phyloP scores from a whole-genome alignment of 92 coral and sea anemone genomes.

The Epizoanthus stellaris region DNA sequence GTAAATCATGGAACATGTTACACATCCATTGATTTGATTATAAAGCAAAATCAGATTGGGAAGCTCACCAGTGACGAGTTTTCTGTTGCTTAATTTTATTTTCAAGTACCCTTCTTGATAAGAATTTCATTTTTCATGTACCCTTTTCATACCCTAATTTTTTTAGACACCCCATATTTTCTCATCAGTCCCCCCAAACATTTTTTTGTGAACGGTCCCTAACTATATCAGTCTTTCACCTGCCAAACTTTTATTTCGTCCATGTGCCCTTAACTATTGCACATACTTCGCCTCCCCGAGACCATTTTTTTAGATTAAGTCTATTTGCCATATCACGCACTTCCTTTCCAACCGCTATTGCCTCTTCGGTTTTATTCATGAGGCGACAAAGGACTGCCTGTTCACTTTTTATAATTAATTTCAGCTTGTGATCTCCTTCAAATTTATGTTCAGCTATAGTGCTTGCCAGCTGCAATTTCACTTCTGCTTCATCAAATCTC shows the following conservation, averaged over 20 bases:
- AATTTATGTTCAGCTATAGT: constrained; percentile 27
- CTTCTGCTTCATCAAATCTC: constrained; percentile 27
- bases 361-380: not conserved
- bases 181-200: too few relatives aligned
- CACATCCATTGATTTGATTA: too few relatives aligned
- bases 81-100: too few relatives aligned
- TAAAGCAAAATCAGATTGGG: too few relatives aligned
- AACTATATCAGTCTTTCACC: too few relatives aligned
- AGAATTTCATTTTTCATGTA: too few relatives aligned
- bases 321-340: constrained; percentile 24
- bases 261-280: not conserved
- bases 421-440: constrained; percentile 37
- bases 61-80: too few relatives aligned
- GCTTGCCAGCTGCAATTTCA: constrained; percentile 9
- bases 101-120: too few relatives aligned
- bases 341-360: not conserved
- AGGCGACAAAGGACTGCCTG: constrained; percentile 18
- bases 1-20: too few relatives aligned
- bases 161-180: too few relatives aligned
- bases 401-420: constrained; percentile 29
- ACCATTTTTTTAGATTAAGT: not conserved
- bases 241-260: not conserved
- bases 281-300: not conserved
- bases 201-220: too few relatives aligned
- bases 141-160: too few relatives aligned